Evolutionary conservation across 2,888 invertebrate species (phyloP), one percentile per base, ranked within the genome.

Genomic region (Autographa gamma): DNA sequence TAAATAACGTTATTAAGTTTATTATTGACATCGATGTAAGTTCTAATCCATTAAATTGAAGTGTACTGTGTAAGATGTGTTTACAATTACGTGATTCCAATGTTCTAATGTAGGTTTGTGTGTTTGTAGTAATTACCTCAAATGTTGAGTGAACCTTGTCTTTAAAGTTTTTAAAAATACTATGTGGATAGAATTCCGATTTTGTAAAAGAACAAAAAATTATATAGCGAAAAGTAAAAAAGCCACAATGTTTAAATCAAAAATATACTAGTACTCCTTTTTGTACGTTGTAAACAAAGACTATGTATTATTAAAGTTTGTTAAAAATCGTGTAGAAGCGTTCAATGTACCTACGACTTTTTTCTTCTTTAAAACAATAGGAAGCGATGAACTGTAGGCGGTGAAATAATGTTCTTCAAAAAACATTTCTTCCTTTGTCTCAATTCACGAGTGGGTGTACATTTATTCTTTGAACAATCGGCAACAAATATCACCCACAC

Each of bases 1-100:
- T 18, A 56, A 56, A 56, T 56, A 54, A 54, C 54, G 25, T 56
- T 54, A 19, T 54, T 25, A 56, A 56, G 54, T 56, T 56, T 56
- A 56, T 13, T 56, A 25, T 25, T 13, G 54, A 56, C 25, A 56
- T 4, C 19, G 25, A 25, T 19, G 19, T 13, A 25, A 13, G 54
- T 56, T 11, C 13, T 13, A 19, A 56, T 56, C 0, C 14, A 11
- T 4, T 13, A 18, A 56, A 48, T 48, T 48, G 2, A 14, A 48
- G n/a, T n/a, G 48, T n/a, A 25, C n/a, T n/a, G n/a, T n/a, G n/a
- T n/a, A 25, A 3, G 1, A n/a, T 48, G 48, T 48, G 48, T 16
- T 48, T 7, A n/a, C 7, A n/a, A n/a, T 48, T n/a, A 48, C n/a
- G n/a, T n/a, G 48, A n/a, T 48, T 48, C 48, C n/a, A n/a, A n/a